A percentile compares a stretch with the other conserved stretches of the same genome.
These are phyloP conservation scores for Lepilemur ruficaudatus DNA, from an alignment of 2,797 vertebrate species.

Conservation along the genomic window DNA sequence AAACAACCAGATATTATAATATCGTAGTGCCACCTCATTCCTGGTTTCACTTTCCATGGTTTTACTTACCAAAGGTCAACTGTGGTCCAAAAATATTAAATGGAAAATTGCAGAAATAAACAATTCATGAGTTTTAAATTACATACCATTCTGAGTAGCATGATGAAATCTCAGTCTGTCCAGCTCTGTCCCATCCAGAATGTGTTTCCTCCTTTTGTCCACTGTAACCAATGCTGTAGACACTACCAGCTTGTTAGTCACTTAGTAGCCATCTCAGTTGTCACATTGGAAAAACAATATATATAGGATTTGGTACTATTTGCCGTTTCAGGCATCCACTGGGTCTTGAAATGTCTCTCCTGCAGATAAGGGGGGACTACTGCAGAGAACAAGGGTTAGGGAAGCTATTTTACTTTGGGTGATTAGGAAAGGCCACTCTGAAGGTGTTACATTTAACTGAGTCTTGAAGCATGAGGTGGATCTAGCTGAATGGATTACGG, in stretches of 20 bases:
- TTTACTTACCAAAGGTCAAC: not conserved
- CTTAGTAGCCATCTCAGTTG: not conserved
- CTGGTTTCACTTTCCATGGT: not conserved
- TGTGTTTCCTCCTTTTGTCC: not conserved
- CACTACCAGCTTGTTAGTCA: not conserved
- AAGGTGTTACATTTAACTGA: not conserved
- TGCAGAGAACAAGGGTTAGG: not conserved
- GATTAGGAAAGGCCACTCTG: not conserved
- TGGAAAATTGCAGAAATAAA: not conserved
- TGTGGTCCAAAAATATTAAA: not conserved
- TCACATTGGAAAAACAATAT: not conserved
- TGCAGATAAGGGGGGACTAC: not conserved
- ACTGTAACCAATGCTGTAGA: not conserved
- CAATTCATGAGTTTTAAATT: not conserved
- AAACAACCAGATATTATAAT: not conserved
- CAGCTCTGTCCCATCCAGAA: not conserved
- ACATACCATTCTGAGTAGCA: not conserved
- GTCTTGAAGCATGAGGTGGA: not conserved
- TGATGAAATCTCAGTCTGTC: not conserved
- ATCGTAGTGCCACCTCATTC: not conserved
- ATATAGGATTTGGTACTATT: not conserved
- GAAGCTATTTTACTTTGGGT: not conserved
- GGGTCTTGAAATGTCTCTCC: not conserved
- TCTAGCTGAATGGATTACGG: not conserved
- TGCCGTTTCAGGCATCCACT: not conserved